Base-by-base conservation (phyloP, 2,888 invertebrate species). In the Cabera pusaria region DNA sequence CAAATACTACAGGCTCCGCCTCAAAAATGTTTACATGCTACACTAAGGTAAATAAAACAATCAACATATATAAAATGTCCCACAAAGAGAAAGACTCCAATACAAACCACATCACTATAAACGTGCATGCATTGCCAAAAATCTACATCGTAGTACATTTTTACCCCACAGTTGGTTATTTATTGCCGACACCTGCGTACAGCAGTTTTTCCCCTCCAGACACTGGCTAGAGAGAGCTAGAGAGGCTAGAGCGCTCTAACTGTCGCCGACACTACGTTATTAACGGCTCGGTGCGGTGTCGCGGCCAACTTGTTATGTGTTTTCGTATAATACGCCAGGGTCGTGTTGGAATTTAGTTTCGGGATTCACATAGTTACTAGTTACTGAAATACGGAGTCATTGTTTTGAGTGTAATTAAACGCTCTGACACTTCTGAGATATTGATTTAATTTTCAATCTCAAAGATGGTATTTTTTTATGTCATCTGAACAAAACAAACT, bases 161-260 rank as follows among this genome's bases (percentile, higher is more conserved):
- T 29, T 31, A 21, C 28, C 34, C 34, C 41, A 16, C 4, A 21
- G 24, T 36, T 19, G 9, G 20, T 72, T 71, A 76, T 74, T 72
- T 75, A 76, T 68, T 35, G 53, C 47, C 45, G 55, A 63, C 76
- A 77, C 79, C 79, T 77, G 77, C 70, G 64, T 57, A 52, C 56
- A 53, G 56, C 66, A 60, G 59, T 64, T 68, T 66, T 72, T 64
- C 60, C 56, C 54, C 46, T 39, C 37, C 21, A 39, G 71, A 64
- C 64, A 65, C 61, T 52, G 55, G 44, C 55, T n/a, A n/a, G n/a
- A n/a, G 2, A 14, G 14, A 14, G 14, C 14, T 28, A 39, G 31
- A 39, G 38, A 6, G 16, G 40, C 28, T 42, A 26, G 56, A 63
- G 65, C 53, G 52, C 59, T 63, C 63, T 66, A 55, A 57, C 58